Evolutionary conservation across 2,888 invertebrate genomes (phyloP), one percentile per base, ranked within the genome.

Genomic region (Gandaritis pyraliata): DNA sequence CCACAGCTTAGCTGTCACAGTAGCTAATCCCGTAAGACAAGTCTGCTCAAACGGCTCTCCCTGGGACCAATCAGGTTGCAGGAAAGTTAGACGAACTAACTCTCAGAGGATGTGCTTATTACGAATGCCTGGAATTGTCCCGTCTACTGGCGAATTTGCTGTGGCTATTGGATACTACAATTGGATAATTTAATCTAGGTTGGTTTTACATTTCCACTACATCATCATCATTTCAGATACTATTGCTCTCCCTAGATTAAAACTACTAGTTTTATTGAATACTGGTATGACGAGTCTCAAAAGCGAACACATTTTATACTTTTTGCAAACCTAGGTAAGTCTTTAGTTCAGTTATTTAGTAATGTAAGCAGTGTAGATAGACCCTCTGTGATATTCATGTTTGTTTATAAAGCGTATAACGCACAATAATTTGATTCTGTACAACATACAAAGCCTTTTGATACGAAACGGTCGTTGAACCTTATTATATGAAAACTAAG

Each of bases 31-130:
- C 60, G 46, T 64, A 68, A 67, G 76, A 71, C 68, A 61, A 58
- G 68, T 65, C 64, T 54, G 61, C 58, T 67, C 60, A 73, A 78
- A 72, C 69, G 69, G 65, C 66, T 75, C 85, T 76, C 83, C 11
- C 13, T 75, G 75, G 85, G 76, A 69, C 77, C 78, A 85, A 85
- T 85, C 85, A 85, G 75, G 74, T 73, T 66, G 74, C 72, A 70
- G 74, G 71, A 68, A 74, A 73, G 71, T 61, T 66, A 39, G 46
- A 53, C 47, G 53, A 64, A 56, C 59, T 59, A 49, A 47, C 48
- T 57, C 59, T 56, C 56, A n/a, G 48, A 52, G 59, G 52, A 49
- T 52, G 43, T 51, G 52, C 64, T 59, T 59, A 57, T 64, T 59
- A 64, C 49, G 46, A 59, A 45, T 50, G 52, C 47, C 16, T 29